These are phyloP conservation scores for Trissolcus brochymenae DNA, from an alignment of 2,888 invertebrate genomes.

Conservation along the genomic window DNA sequence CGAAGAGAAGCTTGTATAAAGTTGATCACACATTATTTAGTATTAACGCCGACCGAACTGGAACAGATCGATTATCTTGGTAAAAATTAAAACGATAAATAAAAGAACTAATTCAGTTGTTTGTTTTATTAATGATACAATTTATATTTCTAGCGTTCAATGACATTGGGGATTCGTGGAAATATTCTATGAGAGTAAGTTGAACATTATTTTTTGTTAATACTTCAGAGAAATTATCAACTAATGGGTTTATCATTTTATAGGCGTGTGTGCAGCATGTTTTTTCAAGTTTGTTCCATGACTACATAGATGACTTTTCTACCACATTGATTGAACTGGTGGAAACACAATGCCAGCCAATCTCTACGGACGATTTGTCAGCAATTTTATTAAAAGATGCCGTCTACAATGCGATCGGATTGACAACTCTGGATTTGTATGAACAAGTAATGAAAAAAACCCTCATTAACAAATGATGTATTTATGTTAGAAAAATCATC, in stretches of 20 bases:
- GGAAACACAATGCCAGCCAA: conserved; percentile 81
- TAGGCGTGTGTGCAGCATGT: conserved; percentile 93
- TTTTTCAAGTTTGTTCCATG: conserved; percentile 89
- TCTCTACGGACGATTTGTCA: conserved; percentile 84
- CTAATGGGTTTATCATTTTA: conserved; percentile 55
- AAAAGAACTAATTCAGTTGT: not conserved
- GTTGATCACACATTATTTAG: conserved; percentile 91
- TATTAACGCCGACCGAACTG: conserved; percentile 89
- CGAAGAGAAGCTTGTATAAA: conserved; percentile 89
- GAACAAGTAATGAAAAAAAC: conserved; percentile 81
- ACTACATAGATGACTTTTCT: conserved; percentile 84
- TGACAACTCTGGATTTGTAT: conserved; percentile 92
- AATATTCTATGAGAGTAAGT: conserved; percentile 89
- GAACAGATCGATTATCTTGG: conserved; percentile 95
- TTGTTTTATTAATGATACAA: not conserved
- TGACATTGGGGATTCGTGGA: conserved; percentile 95
- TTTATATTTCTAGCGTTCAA: conserved; percentile 76
- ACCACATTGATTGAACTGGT: conserved; percentile 86
- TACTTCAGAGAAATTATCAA: not conserved
- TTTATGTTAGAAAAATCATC: not conserved
- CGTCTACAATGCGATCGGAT: conserved; percentile 93
- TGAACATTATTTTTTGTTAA: not conserved
- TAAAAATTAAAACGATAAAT: conserved; percentile 65
- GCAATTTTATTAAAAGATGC: conserved; percentile 93
- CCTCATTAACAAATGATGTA: conserved; percentile 3